Evolutionary conservation across 2,888 invertebrate species (phyloP).

Genomic region (Trichopoda pennipes): DNA sequence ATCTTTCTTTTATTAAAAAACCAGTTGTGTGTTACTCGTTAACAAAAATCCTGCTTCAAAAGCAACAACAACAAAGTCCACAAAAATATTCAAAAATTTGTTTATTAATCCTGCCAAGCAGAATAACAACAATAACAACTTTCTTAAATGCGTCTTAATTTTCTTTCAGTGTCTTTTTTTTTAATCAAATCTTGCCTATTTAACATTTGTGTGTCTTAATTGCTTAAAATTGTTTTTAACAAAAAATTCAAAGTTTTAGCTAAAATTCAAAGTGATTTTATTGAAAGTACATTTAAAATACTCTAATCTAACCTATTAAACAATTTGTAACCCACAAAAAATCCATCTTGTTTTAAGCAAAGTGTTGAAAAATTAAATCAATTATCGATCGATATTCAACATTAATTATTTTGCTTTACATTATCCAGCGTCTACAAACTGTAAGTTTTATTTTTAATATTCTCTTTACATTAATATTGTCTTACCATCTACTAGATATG

Average conservation of each 20-base stretch:
- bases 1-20: neutral
- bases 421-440: conserved; percentile 50
- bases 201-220: neutral
- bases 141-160: neutral
- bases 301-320: neutral
- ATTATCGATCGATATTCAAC: conserved; percentile 22
- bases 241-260: neutral
- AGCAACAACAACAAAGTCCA: neutral
- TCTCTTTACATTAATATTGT: too few relatives aligned
- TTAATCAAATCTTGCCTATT: conserved; percentile 18
- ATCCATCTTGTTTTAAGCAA: too few relatives aligned
- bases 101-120: neutral
- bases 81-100: neutral
- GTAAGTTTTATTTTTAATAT: conserved; percentile 38
- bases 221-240: neutral
- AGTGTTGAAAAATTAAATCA: neutral
- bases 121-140: neutral
- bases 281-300: neutral
- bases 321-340: neutral
- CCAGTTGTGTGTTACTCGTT: neutral
- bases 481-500: neutral
- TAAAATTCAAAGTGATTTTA: conserved; percentile 22
- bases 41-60: neutral
- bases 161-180: conserved; percentile 18
- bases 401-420: conserved; percentile 3